Base-by-base conservation (phyloP, 2,113 vertebrate species). In the Nettapus auritus region DNA sequence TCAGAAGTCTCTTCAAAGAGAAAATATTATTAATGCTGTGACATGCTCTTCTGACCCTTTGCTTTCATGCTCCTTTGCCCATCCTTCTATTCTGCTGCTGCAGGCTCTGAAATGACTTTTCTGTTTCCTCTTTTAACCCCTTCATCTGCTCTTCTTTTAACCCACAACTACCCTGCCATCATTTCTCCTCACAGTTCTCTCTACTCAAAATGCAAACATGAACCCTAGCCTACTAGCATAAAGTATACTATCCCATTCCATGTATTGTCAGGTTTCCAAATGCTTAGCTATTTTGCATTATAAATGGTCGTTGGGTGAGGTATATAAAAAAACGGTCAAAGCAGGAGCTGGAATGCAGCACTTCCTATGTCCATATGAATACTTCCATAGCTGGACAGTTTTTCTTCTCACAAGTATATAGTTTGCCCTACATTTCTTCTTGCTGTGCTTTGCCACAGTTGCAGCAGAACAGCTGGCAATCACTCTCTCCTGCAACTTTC, bases 1-100 rank as follows among this genome's bases (percentile, higher is more conserved):
- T 88, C 89, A 95, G 69, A 95, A 80, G 64, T 78, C 71, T 91
- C 91, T 96, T 95, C 93, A 94, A 94, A 97, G 85, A 89, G 77
- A 93, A 90, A 86, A 86, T 74, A 74, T 50, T 88, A 77, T 90
- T 94, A 95, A 84, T 93, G 40, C 75, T 91, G 29, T 63, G 60
- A 77, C 87, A 75, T 63, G 68, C 67, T 79, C 50, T 89, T 89
- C 88, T 93, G 55, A 75, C 82, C 89, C 60, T 83, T 79, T 80
- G 48, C 87, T 96, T 89, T 96, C 77, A 84, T 88, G 77, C 60
- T 94, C 14, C 46, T 90, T 90, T 83, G 40, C 60, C 77, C 64
- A 68, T 79, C 56, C 20, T 82, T 80, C 73, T 88, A 46, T 86
- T 63, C 56, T 88, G n/a, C 82, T 71, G 52, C 86, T 68, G 74